Evolutionary conservation across 2,113 vertebrate genomes (phyloP).

Genomic region (Apus apus): DNA sequence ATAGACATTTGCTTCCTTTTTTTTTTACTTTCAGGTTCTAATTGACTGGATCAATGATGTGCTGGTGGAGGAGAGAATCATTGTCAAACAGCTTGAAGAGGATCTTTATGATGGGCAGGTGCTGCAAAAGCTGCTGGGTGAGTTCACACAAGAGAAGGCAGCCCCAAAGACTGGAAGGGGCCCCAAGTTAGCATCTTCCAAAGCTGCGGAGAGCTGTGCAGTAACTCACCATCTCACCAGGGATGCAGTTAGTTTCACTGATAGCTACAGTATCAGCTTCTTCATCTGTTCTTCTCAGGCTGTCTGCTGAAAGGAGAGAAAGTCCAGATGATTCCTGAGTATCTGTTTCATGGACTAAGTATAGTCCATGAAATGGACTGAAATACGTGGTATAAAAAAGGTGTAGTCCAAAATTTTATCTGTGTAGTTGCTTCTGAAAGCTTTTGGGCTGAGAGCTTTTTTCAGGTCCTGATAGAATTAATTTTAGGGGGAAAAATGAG

Average conservation of each 20-base stretch:
- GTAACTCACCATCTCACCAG: not conserved
- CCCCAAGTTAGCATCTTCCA: not conserved
- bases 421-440: not conserved
- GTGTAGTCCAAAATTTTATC: not conserved
- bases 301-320: not conserved
- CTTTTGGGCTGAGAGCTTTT: not conserved
- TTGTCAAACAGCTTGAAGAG: conserved; percentile 95
- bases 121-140: conserved; percentile 95
- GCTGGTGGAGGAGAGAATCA: conserved; percentile 94
- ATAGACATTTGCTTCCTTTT: not conserved
- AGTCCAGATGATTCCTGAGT: not conserved
- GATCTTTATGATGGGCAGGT: conserved; percentile 98
- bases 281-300: not conserved
- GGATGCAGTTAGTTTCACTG: not conserved
- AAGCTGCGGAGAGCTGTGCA: not conserved
- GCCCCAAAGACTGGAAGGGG: not conserved
- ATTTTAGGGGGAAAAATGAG: not conserved
- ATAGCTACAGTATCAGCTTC: not conserved
- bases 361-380: not conserved
- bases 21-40: conserved; percentile 80
- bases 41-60: conserved; percentile 97
- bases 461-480: not conserved
- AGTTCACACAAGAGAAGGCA: not conserved
- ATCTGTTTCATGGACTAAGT: not conserved
- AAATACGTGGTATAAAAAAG: not conserved